phyloP scores from a whole-genome alignment of 2,797 vertebrate genomes.

The Diglossa cyanea region DNA sequence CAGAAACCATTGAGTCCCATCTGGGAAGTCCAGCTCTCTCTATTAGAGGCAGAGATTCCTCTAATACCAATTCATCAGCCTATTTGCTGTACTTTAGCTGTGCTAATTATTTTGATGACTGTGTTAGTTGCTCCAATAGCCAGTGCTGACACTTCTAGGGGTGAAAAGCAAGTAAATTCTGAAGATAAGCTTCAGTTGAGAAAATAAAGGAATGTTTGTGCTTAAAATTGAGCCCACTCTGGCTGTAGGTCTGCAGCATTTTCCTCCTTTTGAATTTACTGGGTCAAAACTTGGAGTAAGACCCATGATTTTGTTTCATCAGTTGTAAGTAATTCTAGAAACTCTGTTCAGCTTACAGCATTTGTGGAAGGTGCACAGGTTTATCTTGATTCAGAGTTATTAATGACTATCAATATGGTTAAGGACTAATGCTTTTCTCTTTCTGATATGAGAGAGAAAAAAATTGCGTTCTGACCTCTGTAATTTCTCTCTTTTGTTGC shows the following conservation, averaged over 20 bases:
- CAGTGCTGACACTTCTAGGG: not conserved
- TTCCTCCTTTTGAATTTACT: not conserved
- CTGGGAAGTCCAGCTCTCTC: not conserved
- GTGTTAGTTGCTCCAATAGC: not conserved
- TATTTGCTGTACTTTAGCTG: not conserved
- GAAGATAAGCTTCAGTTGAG: not conserved
- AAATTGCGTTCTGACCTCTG: not conserved
- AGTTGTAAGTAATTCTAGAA: not conserved
- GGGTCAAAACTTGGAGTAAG: not conserved
- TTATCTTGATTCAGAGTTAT: not conserved
- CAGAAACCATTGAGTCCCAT: not conserved
- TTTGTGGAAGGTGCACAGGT: not conserved
- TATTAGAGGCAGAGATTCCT: not conserved
- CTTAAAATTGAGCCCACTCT: not conserved
- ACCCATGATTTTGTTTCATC: not conserved
- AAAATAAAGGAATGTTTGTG: not conserved
- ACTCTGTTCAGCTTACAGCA: not conserved
- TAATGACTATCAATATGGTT: not conserved
- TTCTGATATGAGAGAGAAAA: not conserved
- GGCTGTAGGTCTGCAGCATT: not conserved
- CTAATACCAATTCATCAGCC: rapidly evolving
- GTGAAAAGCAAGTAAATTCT: not conserved
- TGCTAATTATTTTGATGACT: not conserved
- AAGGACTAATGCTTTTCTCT: not conserved
- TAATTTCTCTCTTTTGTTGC: not conserved